Evolutionary conservation across 2,888 invertebrate species (phyloP), one percentile per base, ranked within the genome.

Genomic region (Phymatocera aterrima): DNA sequence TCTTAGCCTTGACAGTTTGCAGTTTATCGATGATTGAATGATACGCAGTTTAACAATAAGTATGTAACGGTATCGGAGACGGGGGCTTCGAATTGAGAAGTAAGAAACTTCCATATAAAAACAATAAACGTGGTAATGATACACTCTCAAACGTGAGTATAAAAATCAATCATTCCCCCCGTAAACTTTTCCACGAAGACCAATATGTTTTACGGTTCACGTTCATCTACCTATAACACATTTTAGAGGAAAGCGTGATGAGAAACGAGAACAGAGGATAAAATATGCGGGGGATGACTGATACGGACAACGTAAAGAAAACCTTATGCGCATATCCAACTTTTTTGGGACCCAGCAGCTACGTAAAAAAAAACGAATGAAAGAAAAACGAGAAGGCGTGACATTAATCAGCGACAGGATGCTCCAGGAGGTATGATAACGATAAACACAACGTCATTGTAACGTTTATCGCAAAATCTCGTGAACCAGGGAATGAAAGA

Each of bases 131-230:
- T 24, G 21, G 57, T 57, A 57, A 57, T 57, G 28, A 57, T 28
- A 57, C 40, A 40, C 15, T 12, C 28, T 15, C 24, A 28, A 18
- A 3, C n/a, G 18, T 37, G n/a, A 37, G 64, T 34, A 34, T 37
- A 18, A 18, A 21, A 10, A 64, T 64, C 64, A 64, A 64, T 64
- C 64, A 64, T 64, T 64, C 64, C 21, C 37, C n/a, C 6, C 37
- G 64, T 37, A 64, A 37, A 64, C 21, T 64, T 64, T 64, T 37
- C 64, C 10, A 24, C 18, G 18, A 64, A 51, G 37, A 64, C 37
- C 18, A 37, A 34, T 34, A 64, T n/a, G 21, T 37, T 37, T 37
- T 10, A 37, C 34, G 34, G 64, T 18, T 64, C 37, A 57, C n/a
- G n/a, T n/a, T n/a, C n/a, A n/a, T n/a, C n/a, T n/a, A n/a, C n/a